Evolutionary conservation across 2,797 vertebrate genomes (phyloP).

Genomic region (Rhinella marina): DNA sequence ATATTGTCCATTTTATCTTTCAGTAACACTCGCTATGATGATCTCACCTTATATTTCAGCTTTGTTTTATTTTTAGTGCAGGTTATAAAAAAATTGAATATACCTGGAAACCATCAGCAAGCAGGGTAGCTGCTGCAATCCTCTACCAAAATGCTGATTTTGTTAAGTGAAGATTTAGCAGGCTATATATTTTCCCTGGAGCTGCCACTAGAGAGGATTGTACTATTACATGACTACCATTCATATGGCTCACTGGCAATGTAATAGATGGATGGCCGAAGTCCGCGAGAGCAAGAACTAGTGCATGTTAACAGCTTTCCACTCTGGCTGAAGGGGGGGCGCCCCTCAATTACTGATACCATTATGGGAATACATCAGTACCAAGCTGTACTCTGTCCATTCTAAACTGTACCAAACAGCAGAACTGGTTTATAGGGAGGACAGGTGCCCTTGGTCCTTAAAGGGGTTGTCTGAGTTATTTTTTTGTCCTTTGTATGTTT

Average conservation of each 20-base stretch:
- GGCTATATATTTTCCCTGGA: not conserved
- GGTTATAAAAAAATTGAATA: not conserved
- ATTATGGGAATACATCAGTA: too few species aligned
- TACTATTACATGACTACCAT: not conserved
- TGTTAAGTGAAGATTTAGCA: not conserved
- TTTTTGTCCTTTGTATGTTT: too few species aligned
- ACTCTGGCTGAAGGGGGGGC: not conserved
- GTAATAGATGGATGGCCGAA: not conserved
- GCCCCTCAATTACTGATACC: too few species aligned
- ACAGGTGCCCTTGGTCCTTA: too few species aligned
- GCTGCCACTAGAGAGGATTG: not conserved
- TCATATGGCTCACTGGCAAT: not conserved
- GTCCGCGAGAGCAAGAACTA: not conserved
- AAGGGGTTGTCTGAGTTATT: too few species aligned
- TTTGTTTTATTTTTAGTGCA: not conserved
- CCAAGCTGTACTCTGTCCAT: too few species aligned
- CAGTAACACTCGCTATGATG: not conserved
- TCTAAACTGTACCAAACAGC: too few species aligned
- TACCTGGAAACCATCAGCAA: not conserved
- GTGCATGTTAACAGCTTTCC: too few species aligned
- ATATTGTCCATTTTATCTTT: not conserved
- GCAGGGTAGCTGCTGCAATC: not conserved
- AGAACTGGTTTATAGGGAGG: too few species aligned
- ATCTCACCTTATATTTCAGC: not conserved
- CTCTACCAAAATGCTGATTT: too few species aligned